Percentiles rank a stretch among this genome's conserved stretches.
phyloP scores from a whole-genome alignment of 2,888 invertebrate species.

The Megaustenia siamemsis region DNA sequence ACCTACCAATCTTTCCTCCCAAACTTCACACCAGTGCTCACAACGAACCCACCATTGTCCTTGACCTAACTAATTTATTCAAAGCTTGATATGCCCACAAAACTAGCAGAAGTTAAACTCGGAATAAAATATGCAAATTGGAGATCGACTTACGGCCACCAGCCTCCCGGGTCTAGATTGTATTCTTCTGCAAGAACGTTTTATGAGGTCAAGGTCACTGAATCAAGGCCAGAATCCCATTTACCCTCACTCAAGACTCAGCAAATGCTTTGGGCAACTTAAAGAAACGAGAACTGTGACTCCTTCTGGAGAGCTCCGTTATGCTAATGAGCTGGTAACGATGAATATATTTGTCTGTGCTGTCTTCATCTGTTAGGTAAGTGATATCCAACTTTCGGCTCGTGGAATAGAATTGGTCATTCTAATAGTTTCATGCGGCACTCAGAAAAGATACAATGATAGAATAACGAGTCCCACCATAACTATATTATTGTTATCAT shows the following conservation, averaged over 20 bases:
- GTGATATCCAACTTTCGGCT: too few relatives aligned
- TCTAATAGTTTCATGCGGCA: too few relatives aligned
- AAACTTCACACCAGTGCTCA: too few relatives aligned
- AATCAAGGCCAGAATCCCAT: background rate
- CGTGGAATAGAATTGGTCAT: too few relatives aligned
- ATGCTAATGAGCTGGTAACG: background rate
- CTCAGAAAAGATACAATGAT: too few relatives aligned
- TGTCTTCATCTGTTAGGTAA: too few relatives aligned
- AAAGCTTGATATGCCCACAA: background rate
- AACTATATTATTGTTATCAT: too few relatives aligned
- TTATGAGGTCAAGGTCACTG: background rate
- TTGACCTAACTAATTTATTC: background rate
- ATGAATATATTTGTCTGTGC: background rate
- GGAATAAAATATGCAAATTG: constrained; percentile 29
- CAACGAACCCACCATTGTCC: background rate
- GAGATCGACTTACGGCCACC: background rate
- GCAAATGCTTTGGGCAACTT: too few relatives aligned
- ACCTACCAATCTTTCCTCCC: too few relatives aligned
- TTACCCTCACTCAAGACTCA: background rate
- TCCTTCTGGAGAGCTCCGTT: background rate
- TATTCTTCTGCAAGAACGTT: too few relatives aligned
- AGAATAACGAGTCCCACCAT: too few relatives aligned
- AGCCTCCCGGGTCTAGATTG: background rate
- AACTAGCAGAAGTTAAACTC: constrained; percentile 21
- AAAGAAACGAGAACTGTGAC: too few relatives aligned